Evolutionary conservation across 2,797 vertebrate genomes (phyloP), one percentile per base, ranked within the genome.

Genomic region (Liasis olivaceus): DNA sequence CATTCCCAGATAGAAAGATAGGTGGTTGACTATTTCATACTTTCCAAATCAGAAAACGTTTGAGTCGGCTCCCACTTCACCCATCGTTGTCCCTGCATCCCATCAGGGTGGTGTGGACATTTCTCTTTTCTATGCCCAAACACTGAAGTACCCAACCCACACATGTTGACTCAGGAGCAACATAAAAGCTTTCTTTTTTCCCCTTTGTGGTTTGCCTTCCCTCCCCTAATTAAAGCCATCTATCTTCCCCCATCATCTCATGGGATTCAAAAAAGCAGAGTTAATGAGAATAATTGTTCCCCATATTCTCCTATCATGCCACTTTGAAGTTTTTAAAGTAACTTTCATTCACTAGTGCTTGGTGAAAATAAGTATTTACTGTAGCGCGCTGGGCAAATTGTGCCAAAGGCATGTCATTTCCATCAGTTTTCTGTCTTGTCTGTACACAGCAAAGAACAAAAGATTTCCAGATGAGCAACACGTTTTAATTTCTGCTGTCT

Each of bases 281-380:
- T 88, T 96, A 96, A 96, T 93, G 96, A 96, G 90, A 94, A 94
- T 56, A 95, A 93, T 91, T 58, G 0, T 87, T 87, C 93, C 17
- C 85, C 89, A 0, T n/a, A 93, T 93, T 89, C 77, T 90, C 87
- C 94, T 93, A 94, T 92, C 91, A 91, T 2, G 0, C 58, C 91
- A 54, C 94, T 97, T 96, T 96, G 96, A 96, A 95, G 95, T 93
- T 13, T 5, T 63, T 24, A 66, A 88, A 15, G 92, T 77, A n/a
- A 93, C 90, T 95, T 85, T 91, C 92, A 0, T 42, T 93, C 90
- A 91, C 89, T 2, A 6, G 0, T 54, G 91, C 88, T 93, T 88
- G 91, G 60, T n/a, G 60, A 94, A 14, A 8, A 86, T 22, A 3
- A 89, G 86, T 84, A 92, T 95, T 47, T 26, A 89, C 93, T 91